Conservation (phyloP, 2,113 vertebrate species). For the Grantiella picta region DNA sequence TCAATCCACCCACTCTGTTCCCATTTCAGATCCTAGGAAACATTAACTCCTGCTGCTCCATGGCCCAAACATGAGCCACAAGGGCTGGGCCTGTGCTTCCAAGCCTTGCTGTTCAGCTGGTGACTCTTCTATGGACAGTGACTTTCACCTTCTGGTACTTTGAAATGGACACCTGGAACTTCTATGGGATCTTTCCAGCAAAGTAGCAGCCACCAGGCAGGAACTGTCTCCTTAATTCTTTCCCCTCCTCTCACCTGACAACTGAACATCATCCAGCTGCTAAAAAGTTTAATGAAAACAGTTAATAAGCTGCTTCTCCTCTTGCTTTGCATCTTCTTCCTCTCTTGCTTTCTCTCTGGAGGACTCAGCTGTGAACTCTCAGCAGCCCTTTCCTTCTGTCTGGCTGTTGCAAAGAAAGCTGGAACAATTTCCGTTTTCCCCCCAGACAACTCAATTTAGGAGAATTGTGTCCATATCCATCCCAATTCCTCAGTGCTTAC, state of each 20-base stretch:
- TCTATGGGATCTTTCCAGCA: background rate
- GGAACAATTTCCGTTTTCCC: background rate
- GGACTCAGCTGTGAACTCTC: background rate
- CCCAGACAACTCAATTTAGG: fast-evolving
- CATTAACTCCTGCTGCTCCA: background rate
- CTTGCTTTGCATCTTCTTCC: background rate
- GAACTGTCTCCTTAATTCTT: background rate
- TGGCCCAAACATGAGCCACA: fast-evolving
- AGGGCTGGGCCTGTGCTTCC: background rate
- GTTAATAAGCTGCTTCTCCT: background rate
- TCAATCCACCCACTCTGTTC: background rate
- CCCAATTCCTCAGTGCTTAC: fast-evolving
- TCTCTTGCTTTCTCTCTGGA: background rate
- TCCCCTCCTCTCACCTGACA: background rate
- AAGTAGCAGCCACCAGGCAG: background rate
- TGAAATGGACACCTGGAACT: background rate
- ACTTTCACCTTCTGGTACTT: background rate
- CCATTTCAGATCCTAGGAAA: background rate
- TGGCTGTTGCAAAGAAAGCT: background rate
- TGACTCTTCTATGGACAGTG: background rate
- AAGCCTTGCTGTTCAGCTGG: background rate
- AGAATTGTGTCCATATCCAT: background rate
- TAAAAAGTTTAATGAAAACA: background rate
- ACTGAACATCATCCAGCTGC: background rate
- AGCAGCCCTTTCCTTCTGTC: background rate